Conservation (phyloP, 1,140 invertebrate species). For the Drosophila arizonae region DNA sequence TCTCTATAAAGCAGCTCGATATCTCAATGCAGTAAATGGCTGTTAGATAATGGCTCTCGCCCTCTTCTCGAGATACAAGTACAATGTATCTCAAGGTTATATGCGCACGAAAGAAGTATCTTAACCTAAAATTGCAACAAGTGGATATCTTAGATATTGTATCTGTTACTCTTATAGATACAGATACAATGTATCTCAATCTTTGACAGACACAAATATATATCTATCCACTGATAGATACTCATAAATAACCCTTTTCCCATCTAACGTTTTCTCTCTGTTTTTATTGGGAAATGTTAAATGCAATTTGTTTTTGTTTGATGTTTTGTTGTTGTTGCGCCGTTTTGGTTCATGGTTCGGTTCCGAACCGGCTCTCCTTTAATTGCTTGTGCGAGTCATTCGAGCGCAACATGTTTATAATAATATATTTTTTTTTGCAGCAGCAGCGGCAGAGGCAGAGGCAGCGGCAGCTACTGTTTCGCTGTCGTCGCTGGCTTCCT, state of each 20-base stretch:
- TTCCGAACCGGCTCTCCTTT: conserved; percentile 37
- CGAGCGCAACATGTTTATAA: conserved; percentile 50
- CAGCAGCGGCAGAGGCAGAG: conserved; percentile 4
- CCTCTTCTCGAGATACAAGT: too few relatives aligned
- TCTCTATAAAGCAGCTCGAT: too few relatives aligned
- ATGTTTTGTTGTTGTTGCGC: not conserved
- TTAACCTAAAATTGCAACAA: too few relatives aligned
- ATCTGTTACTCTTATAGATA: too few relatives aligned
- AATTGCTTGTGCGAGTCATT: conserved; percentile 33
- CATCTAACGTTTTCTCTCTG: not conserved
- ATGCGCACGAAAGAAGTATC: too few relatives aligned
- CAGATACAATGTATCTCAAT: too few relatives aligned
- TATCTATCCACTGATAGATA: too few relatives aligned
- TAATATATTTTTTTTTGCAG: conserved; percentile 37
- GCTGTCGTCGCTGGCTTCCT: conserved; percentile 16
- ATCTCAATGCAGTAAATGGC: too few relatives aligned
- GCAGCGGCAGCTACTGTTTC: conserved; percentile 32
- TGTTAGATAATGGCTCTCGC: too few relatives aligned
- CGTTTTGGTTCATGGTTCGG: conserved; percentile 38
- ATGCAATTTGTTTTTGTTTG: conserved; percentile 12
- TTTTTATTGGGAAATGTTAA: conserved; percentile 1
- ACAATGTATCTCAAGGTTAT: too few relatives aligned
- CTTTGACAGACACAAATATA: too few relatives aligned
- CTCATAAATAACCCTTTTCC: not conserved
- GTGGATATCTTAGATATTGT: too few relatives aligned